phyloP scores from a whole-genome alignment of 1,140 invertebrate species.

The Phymorhynchus buccinoides region DNA sequence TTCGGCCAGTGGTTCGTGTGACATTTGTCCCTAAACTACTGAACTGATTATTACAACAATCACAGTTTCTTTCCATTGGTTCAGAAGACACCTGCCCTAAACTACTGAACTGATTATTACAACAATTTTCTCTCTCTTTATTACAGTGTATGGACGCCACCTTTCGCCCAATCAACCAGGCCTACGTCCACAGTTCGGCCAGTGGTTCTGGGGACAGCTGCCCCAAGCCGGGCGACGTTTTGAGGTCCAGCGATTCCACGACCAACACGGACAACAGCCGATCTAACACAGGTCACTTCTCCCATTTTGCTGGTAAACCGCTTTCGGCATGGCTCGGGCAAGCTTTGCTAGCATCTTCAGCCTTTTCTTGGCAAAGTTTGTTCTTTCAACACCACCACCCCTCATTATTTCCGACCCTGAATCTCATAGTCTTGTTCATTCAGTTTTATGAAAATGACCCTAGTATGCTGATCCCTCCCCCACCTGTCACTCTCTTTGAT shows the following conservation, averaged over 20 bases:
- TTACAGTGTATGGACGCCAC: conserved; percentile 54
- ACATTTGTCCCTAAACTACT: too few relatives aligned
- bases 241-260: conserved; percentile 67
- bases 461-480: too few relatives aligned
- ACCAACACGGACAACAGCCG: conserved; percentile 70
- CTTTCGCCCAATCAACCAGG: conserved; percentile 68
- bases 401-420: neutral
- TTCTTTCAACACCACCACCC: neutral
- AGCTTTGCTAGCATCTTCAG: neutral
- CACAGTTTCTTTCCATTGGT: too few relatives aligned
- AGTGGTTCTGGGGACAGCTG: conserved; percentile 72
- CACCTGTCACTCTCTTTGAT: too few relatives aligned
- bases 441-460: too few relatives aligned
- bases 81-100: too few relatives aligned
- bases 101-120: too few relatives aligned
- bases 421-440: too few relatives aligned
- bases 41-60: too few relatives aligned
- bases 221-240: conserved; percentile 64
- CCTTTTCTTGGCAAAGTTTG: neutral
- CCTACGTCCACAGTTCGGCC: conserved; percentile 63
- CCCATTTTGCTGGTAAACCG: conserved; percentile 43
- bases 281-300: conserved; percentile 64
- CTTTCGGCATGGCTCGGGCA: conserved; percentile 24
- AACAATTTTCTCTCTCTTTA: too few relatives aligned
- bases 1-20: too few relatives aligned